Evolutionary conservation across 2,888 invertebrate species (phyloP), one percentile per base, ranked within the genome.

Genomic region (Chalcosyrphus nemorum): DNA sequence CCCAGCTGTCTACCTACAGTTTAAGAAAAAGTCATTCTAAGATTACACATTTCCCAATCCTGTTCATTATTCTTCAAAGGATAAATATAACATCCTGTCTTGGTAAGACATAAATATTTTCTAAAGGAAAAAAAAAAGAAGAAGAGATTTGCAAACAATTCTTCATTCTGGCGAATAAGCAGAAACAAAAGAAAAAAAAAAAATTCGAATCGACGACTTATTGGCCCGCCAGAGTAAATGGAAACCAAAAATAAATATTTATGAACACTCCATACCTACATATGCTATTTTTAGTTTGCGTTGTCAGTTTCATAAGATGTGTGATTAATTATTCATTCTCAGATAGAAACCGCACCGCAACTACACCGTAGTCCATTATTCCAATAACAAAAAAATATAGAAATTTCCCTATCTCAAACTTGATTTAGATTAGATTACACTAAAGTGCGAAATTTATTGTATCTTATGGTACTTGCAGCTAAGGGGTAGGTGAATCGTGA

Each of bases 171-270:
- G 29, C 1, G 4, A 2, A 35, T 3, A n/a, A n/a, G n/a, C n/a
- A n/a, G n/a, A n/a, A n/a, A n/a, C n/a, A n/a, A n/a, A n/a, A 65
- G 21, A 50, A 24, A 50, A n/a, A 35, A 4, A 47, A 65, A n/a
- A n/a, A n/a, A n/a, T n/a, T n/a, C n/a, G n/a, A n/a, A 65, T 21
- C 17, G 21, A 13, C 65, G 4, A 19, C 35, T 21, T 45, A 32
- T n/a, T 45, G 15, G 9, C 6, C 35, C 21, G 65, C 13, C 21
- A 32, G 32, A 56, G 19, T 9, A 32, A 47, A 47, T 27, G 9
- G 13, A 66, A 35, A 29, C 19, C 21, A 41, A 57, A 66, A 66
- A 76, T 76, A 76, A 76, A 76, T 66, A 76, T 76, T 76, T 66
- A 76, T 76, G 50, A 66, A 27, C n/a, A 29, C 50, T 24, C 32